Evolutionary conservation across 2,888 invertebrate species (phyloP).

Genomic region (Prosopocoilus inquinatus): DNA sequence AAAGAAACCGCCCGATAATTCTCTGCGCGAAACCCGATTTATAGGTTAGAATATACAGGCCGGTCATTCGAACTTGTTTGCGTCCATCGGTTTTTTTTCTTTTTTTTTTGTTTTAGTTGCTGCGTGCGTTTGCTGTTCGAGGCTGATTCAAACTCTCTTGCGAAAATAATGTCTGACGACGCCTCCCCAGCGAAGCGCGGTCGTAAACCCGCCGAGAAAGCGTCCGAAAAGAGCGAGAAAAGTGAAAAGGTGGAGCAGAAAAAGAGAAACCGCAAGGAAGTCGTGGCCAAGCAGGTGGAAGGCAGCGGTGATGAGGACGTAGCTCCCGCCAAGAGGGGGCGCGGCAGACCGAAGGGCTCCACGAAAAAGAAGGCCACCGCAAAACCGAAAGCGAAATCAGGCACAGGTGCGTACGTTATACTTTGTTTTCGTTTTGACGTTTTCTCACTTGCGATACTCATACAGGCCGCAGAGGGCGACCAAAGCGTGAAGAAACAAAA

Average conservation of each 20-base stretch:
- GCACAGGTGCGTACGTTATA: slow-evolving; percentile 18
- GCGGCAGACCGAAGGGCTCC: slow-evolving; percentile 58
- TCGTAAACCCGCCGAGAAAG: slow-evolving; percentile 40
- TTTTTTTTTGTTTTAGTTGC: too few species aligned
- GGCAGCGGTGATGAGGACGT: slow-evolving; percentile 35
- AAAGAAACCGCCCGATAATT: too few species aligned
- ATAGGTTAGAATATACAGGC: too few species aligned
- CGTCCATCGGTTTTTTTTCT: too few species aligned
- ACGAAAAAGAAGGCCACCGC: slow-evolving; percentile 52
- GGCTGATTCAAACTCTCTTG: too few species aligned
- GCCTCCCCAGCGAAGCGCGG: slow-evolving; percentile 53
- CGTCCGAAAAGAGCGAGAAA: slow-evolving; percentile 26
- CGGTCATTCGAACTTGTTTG: too few species aligned
- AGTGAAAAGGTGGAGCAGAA: slow-evolving; percentile 32
- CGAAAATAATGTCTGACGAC: slow-evolving; percentile 45
- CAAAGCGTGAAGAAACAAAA: slow-evolving; percentile 48
- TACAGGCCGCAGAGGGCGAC: slow-evolving; percentile 47
- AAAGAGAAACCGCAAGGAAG: slow-evolving; percentile 21
- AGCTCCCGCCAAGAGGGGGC: slow-evolving; percentile 54
- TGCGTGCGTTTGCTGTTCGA: too few species aligned
- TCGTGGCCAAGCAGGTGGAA: slow-evolving; percentile 31
- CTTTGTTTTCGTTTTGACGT: background rate
- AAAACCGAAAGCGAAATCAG: slow-evolving; percentile 47
- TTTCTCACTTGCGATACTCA: background rate
- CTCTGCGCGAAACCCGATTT: too few species aligned